Conservation (phyloP, 2,888 invertebrate genomes). For the Morpho deidamia region DNA sequence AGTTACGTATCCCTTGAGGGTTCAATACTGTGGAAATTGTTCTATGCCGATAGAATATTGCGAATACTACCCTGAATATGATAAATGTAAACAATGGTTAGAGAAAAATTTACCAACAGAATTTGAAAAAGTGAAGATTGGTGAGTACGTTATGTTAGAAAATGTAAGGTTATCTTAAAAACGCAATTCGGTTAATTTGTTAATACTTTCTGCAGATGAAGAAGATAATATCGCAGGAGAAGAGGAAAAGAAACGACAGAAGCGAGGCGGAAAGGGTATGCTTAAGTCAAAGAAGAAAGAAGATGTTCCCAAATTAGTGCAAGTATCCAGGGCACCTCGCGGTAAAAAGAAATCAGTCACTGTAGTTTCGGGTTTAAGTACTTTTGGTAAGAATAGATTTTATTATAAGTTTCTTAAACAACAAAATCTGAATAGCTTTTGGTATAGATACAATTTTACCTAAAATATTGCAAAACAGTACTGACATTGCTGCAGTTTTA, state of each 20-base stretch:
- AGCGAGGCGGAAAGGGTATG: slow-evolving; percentile 97
- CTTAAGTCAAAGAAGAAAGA: slow-evolving; percentile 97
- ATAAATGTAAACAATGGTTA: slow-evolving; percentile 98
- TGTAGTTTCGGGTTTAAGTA: slow-evolving; percentile 95
- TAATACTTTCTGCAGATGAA: slow-evolving; percentile 52
- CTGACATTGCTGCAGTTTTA: too few species aligned
- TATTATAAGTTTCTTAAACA: too few species aligned
- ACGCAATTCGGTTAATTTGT: background rate
- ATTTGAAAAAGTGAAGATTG: slow-evolving; percentile 91
- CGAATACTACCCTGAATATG: slow-evolving; percentile 98
- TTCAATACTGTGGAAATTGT: slow-evolving; percentile 96
- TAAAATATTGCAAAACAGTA: too few species aligned
- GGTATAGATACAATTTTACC: too few species aligned
- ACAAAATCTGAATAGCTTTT: background rate
- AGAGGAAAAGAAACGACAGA: slow-evolving; percentile 97
- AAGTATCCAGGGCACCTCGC: slow-evolving; percentile 92
- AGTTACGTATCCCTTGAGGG: slow-evolving; percentile 88
- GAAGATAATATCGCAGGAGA: slow-evolving; percentile 87
- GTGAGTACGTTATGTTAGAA: slow-evolving; percentile 48
- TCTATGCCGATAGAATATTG: slow-evolving; percentile 98
- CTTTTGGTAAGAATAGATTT: slow-evolving; percentile 83
- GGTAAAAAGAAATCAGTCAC: slow-evolving; percentile 99
- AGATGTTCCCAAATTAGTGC: slow-evolving; percentile 90
- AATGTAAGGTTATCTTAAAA: slow-evolving; percentile 17
- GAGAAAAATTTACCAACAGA: slow-evolving; percentile 96